These are phyloP conservation scores for Hippoglossus stenolepis DNA, from an alignment of 2,113 vertebrate species.

Conservation along the genomic window DNA sequence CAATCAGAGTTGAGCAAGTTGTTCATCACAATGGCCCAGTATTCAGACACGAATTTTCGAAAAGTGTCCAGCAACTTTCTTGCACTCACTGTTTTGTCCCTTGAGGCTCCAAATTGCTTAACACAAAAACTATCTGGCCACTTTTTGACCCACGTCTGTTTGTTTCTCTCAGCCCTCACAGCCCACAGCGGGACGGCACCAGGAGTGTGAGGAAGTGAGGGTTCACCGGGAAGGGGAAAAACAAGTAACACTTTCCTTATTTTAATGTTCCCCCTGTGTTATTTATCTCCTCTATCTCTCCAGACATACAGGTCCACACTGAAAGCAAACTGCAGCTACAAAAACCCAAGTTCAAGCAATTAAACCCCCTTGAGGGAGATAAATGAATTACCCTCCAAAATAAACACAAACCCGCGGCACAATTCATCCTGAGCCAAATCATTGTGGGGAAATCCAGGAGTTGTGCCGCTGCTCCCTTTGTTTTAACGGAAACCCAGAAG, in stretches of 20 bases:
- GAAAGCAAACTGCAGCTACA: constrained; percentile 1
- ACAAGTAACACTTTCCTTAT: neutral
- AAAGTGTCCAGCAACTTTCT: constrained; percentile 7
- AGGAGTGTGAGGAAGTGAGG: neutral
- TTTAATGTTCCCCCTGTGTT: neutral
- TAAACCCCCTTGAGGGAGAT: constrained; percentile 3
- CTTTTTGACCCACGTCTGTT: constrained; percentile 33
- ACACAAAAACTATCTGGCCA: constrained; percentile 25
- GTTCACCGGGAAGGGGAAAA: constrained; percentile 16
- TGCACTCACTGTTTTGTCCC: constrained; percentile 7
- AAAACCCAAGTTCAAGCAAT: neutral
- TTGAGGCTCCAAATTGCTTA: constrained; percentile 10
- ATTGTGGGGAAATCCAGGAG: constrained; percentile 32
- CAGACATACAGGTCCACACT: neutral
- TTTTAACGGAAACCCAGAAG: constrained; percentile 16
- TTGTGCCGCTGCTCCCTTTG: constrained; percentile 18
- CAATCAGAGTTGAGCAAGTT: constrained; percentile 3
- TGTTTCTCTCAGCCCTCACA: constrained; percentile 16
- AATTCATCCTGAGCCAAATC: constrained; percentile 4
- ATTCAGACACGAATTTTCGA: neutral
- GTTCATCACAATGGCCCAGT: constrained; percentile 1
- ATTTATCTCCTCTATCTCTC: constrained; percentile 12
- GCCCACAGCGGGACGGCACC: neutral
- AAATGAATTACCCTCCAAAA: constrained; percentile 15
- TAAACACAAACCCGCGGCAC: neutral